Percentiles rank a stretch among this genome's conserved stretches.
Conservation (phyloP, 2,888 invertebrate species). For the Osedax frankpressi region DNA sequence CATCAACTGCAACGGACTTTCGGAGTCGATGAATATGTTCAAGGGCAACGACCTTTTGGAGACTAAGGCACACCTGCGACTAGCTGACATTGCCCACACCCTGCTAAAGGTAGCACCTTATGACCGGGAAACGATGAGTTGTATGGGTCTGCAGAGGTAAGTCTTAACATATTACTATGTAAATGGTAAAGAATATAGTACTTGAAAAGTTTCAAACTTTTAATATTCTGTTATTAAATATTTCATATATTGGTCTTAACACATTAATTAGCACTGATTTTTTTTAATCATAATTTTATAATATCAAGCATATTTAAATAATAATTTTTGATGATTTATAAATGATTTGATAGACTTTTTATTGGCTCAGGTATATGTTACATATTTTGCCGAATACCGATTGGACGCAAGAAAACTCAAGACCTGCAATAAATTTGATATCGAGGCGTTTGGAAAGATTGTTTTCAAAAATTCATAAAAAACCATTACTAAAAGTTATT, state of each 20-base stretch:
- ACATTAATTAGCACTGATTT: not conserved
- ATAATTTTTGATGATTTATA: no score
- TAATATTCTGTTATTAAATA: no score
- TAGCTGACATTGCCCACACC: constrained; percentile 92
- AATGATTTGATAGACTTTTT: no score
- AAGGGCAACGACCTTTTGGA: not conserved
- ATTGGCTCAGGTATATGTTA: constrained; percentile 39
- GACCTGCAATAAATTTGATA: constrained; percentile 80
- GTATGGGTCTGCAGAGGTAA: constrained; percentile 77
- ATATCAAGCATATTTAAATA: no score
- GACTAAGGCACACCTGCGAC: constrained; percentile 50
- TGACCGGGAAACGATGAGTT: constrained; percentile 91
- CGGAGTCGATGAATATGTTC: not conserved
- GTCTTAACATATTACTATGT: constrained; percentile 51
- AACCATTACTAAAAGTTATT: constrained; percentile 54
- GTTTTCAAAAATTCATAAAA: constrained; percentile 90
- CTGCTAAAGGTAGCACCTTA: constrained; percentile 92
- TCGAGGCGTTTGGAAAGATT: constrained; percentile 85
- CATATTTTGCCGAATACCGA: constrained; percentile 76
- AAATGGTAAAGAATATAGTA: no score
- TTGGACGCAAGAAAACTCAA: constrained; percentile 81
- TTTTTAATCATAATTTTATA: no score
- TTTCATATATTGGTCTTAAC: no score
- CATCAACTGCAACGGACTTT: not conserved
- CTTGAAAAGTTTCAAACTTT: no score